These are phyloP conservation scores for Acrocephalus scirpaceus DNA, from an alignment of 2,797 vertebrate species.

Conservation along the genomic window DNA sequence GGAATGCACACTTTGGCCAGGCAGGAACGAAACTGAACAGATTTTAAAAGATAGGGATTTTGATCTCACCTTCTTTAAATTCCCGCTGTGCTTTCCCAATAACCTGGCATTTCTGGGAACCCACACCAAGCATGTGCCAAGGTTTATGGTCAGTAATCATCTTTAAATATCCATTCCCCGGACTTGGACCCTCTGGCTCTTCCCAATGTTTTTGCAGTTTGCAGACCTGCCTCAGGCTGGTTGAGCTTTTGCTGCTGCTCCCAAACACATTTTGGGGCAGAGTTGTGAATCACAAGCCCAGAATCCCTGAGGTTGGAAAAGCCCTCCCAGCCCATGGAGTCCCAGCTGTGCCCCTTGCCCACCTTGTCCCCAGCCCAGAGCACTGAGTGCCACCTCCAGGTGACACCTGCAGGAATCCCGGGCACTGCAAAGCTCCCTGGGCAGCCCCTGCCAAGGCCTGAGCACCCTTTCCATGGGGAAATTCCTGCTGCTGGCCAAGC, in stretches of 20 bases:
- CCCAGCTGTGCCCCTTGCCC: fast-evolving
- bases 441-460: not conserved
- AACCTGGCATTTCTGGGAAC: not conserved
- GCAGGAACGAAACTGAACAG: not conserved
- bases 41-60: not conserved
- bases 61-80: not conserved
- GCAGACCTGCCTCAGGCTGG: not conserved
- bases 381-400: not conserved
- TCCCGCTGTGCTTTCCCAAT: not conserved
- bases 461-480: not conserved
- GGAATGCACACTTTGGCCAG: not conserved
- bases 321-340: fast-evolving
- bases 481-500: not conserved
- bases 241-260: not conserved
- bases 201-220: not conserved
- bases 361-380: not conserved
- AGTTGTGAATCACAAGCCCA: not conserved
- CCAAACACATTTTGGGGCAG: not conserved
- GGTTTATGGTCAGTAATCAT: not conserved
- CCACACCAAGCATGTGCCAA: not conserved
- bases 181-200: not conserved
- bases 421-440: not conserved
- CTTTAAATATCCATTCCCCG: not conserved
- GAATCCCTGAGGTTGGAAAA: fast-evolving
- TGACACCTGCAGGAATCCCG: not conserved